Conservation (phyloP, 2,797 vertebrate genomes). For the Anableps anableps region DNA sequence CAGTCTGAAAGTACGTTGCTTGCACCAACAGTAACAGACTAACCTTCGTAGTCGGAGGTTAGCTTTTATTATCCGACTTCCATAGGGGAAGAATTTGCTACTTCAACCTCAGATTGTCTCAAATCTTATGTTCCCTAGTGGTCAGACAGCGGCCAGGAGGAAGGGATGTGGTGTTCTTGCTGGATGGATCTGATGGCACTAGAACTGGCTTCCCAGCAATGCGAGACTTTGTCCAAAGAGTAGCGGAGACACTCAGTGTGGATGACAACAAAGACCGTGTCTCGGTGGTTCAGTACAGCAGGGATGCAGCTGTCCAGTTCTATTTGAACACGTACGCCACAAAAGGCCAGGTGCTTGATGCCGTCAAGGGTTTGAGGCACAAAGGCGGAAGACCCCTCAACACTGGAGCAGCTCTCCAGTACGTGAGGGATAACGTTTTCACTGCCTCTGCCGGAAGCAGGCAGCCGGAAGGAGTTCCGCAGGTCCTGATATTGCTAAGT, state of each 20-base stretch:
- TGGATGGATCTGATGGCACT: slow-evolving; percentile 47
- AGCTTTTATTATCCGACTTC: neutral
- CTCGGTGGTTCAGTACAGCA: slow-evolving; percentile 70
- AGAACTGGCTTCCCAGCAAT: slow-evolving; percentile 59
- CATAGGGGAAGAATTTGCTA: neutral
- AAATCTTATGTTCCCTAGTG: slow-evolving; percentile 34
- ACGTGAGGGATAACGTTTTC: slow-evolving; percentile 42
- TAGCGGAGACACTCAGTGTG: slow-evolving; percentile 58
- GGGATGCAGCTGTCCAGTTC: slow-evolving; percentile 44
- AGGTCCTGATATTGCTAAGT: slow-evolving; percentile 83
- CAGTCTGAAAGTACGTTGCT: neutral
- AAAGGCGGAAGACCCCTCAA: slow-evolving; percentile 52
- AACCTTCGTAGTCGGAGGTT: too few relatives aligned
- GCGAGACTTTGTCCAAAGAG: slow-evolving; percentile 55
- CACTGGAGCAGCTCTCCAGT: slow-evolving; percentile 60
- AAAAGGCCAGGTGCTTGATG: slow-evolving; percentile 30
- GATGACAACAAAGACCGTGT: slow-evolving; percentile 63
- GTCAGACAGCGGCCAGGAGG: slow-evolving; percentile 69
- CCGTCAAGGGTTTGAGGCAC: slow-evolving; percentile 37
- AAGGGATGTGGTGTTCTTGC: slow-evolving; percentile 78
- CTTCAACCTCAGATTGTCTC: slow-evolving; percentile 18
- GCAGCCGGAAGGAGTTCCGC: slow-evolving; percentile 76
- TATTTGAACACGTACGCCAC: slow-evolving; percentile 26
- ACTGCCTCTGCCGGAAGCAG: slow-evolving; percentile 67
- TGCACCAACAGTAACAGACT: slow-evolving; percentile 37